These are phyloP conservation scores for Peromyscus leucopus DNA, from an alignment of 2,113 vertebrate species.

Conservation along the genomic window DNA sequence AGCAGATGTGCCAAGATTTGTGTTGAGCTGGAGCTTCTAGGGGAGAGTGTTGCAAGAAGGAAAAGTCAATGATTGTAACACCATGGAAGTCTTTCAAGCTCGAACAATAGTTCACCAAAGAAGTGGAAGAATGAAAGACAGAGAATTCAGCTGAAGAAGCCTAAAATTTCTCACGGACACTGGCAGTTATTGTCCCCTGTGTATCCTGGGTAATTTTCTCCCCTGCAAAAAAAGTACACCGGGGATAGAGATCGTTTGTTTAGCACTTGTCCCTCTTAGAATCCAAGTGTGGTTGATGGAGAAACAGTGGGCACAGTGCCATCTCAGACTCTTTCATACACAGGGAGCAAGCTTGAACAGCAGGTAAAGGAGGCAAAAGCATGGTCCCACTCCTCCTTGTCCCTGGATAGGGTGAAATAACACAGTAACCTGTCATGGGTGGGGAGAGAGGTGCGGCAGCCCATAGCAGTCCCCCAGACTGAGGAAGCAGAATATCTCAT, in stretches of 20 bases:
- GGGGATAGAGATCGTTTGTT: too few species aligned
- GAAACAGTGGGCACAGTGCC: not conserved
- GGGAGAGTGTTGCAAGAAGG: not conserved
- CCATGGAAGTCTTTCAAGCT: not conserved
- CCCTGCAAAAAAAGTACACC: not conserved
- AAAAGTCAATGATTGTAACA: not conserved
- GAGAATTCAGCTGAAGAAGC: not conserved
- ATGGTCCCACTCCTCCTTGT: not conserved
- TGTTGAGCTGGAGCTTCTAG: not conserved
- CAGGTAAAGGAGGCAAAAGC: not conserved
- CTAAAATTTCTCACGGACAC: not conserved
- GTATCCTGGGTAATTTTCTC: not conserved
- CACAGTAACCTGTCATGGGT: too few species aligned
- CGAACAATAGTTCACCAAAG: not conserved
- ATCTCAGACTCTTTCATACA: not conserved
- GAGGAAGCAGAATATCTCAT: not conserved
- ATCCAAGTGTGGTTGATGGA: not conserved
- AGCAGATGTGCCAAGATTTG: not conserved
- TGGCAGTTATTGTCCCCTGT: not conserved
- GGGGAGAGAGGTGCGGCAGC: not conserved
- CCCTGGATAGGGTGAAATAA: too few species aligned
- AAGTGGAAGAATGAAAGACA: not conserved
- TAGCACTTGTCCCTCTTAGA: not conserved
- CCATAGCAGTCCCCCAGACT: not conserved
- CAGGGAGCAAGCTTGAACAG: not conserved